Evolutionary conservation across 1,140 invertebrate species (phyloP), one percentile per base, ranked within the genome.

Genomic region (Wasmannia auropunctata): DNA sequence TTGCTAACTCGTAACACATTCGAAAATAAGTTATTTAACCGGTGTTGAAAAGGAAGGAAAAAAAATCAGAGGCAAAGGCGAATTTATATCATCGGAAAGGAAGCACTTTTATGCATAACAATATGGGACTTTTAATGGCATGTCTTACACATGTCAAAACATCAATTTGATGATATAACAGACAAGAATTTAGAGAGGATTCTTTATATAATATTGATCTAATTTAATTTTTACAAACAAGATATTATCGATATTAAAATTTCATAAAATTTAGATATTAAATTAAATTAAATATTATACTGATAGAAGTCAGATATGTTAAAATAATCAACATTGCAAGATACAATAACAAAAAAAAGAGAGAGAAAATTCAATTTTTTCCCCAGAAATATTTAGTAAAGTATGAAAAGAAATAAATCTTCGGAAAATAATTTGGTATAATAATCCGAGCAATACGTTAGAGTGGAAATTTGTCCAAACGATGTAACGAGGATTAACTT

Each of bases 1-100:
- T 60, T 22, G 74, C n/a, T 46, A 87, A 90, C 70, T 89, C 67
- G 49, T 22, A 37, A 63, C 37, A 67, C 22, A 75, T 87, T 85
- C 62, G 60, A 16, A 58, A 70, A 62, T 22, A 74, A 77, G 74
- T 60, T 40, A 83, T 40, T 83, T 74, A 74, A 83, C 51, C 37
- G 19, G 6, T 14, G 54, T 51, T 25, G 3, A n/a, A 60, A 25
- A 51, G 6, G 11, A 37, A n/a, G 40, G 16, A 43, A 22, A 14
- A 51, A 28, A 10, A 56, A 40, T 16, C 34, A 58, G 43, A 51
- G 16, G 8, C 0, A 56, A 34, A 74, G 16, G 28, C 10, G n/a
- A 51, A 67, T 37, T 40, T 28, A 22, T 8, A 5, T 80, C 43
- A 28, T 31, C 6, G 11, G 40, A 60, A 43, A 34, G 19, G 54